phyloP scores from a whole-genome alignment of 1,140 invertebrate species.

The Idris sp. region DNA sequence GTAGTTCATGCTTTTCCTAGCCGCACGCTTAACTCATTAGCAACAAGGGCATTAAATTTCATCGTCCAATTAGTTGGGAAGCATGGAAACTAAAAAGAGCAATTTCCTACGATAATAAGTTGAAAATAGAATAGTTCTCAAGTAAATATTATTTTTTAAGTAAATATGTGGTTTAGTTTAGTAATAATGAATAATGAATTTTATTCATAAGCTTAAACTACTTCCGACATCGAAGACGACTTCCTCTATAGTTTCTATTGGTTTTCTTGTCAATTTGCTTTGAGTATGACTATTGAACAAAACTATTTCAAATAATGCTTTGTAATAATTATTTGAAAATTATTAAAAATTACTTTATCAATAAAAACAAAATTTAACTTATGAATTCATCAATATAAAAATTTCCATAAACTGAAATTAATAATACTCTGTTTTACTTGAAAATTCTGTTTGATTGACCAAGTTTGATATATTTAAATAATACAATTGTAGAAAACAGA shows the following conservation, averaged over 20 bases:
- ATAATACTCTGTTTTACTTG: too few species aligned
- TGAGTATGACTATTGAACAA: too few species aligned
- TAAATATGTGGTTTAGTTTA: conserved; percentile 54
- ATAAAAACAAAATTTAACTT: too few species aligned
- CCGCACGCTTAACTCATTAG: conserved; percentile 66
- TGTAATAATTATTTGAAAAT: too few species aligned
- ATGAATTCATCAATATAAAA: too few species aligned
- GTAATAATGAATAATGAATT: conserved; percentile 38
- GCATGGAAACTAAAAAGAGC: conserved; percentile 59
- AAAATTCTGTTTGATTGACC: too few species aligned
- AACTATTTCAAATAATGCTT: too few species aligned
- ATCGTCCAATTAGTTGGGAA: conserved; percentile 65
- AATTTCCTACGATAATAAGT: conserved; percentile 57
- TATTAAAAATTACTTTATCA: too few species aligned
- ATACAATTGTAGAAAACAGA: conserved; percentile 17
- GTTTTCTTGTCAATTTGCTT: conserved; percentile 29
- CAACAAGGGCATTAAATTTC: conserved; percentile 69
- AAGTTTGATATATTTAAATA: too few species aligned
- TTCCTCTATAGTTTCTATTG: conserved; percentile 22
- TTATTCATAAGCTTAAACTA: conserved; percentile 39
- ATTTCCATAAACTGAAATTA: too few species aligned
- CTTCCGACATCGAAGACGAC: conserved; percentile 41
- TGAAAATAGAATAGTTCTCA: too few species aligned
- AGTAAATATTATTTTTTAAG: conserved; percentile 40
- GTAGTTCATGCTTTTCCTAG: conserved; percentile 61